phyloP scores from a whole-genome alignment of 1,140 invertebrate genomes.

The Lordiphosa collinella region DNA sequence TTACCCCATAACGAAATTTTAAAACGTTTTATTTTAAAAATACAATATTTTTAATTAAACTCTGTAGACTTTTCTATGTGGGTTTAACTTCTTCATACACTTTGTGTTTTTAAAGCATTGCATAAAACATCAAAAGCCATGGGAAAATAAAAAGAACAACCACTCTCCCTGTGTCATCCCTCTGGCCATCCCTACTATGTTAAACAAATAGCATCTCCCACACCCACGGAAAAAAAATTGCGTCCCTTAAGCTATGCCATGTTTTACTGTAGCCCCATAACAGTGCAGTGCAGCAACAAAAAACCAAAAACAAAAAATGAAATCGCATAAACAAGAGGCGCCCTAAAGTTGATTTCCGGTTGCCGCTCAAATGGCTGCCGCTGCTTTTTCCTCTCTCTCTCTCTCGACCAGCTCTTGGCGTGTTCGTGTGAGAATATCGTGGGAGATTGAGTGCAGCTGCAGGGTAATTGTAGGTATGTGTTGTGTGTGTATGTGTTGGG shows the following conservation, averaged over 20 bases:
- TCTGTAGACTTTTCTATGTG: too few relatives aligned
- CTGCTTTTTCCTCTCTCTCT: conserved; percentile 6
- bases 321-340: conserved; percentile 69
- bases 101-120: conserved; percentile 28
- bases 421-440: conserved; percentile 68
- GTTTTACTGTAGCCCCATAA: conserved; percentile 39
- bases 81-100: conserved; percentile 2
- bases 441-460: conserved; percentile 55
- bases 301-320: conserved; percentile 15
- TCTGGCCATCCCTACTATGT: conserved; percentile 9
- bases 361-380: conserved; percentile 69
- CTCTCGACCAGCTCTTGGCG: background rate
- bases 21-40: too few relatives aligned
- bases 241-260: conserved; percentile 48
- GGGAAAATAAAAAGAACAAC: conserved; percentile 45
- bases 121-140: conserved; percentile 73
- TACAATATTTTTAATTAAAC: too few relatives aligned
- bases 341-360: conserved; percentile 75
- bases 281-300: conserved; percentile 8
- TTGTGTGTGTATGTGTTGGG: conserved; percentile 10
- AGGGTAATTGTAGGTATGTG: conserved; percentile 57
- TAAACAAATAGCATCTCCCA: conserved; percentile 49
- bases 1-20: too few relatives aligned
- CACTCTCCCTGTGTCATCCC: background rate
- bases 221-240: conserved; percentile 12